These are phyloP conservation scores for Channallabes apus DNA, from an alignment of 2,797 vertebrate genomes.

Conservation along the genomic window DNA sequence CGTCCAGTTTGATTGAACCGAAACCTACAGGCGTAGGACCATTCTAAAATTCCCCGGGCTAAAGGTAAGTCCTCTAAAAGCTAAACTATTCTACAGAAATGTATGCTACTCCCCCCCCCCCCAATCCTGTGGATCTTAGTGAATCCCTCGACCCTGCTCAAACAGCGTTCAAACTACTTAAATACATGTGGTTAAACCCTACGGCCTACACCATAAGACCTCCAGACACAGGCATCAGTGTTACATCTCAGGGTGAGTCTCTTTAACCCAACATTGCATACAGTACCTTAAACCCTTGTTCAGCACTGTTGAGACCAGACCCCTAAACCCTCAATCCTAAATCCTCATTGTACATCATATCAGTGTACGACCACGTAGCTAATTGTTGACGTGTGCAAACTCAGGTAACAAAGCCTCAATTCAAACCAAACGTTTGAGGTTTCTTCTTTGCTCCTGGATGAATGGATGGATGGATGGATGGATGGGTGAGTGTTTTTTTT, in stretches of 20 bases:
- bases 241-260: neutral
- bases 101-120: neutral
- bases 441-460: constrained; percentile 18
- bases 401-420: neutral
- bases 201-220: neutral
- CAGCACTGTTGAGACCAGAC: neutral
- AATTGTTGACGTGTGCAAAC: neutral
- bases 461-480: constrained; percentile 24
- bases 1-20: neutral
- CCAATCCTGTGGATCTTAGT: neutral
- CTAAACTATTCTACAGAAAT: neutral
- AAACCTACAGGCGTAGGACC: neutral
- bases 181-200: neutral
- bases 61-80: neutral
- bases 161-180: neutral
- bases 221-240: neutral
- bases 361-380: neutral
- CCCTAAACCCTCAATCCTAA: neutral
- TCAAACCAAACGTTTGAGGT: neutral
- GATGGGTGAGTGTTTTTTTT: neutral
- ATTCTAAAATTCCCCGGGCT: neutral
- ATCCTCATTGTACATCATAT: neutral
- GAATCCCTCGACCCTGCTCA: neutral
- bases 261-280: neutral
- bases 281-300: neutral